Base-by-base conservation (phyloP, 2,888 invertebrate genomes). In the Platycheirus albimanus region DNA sequence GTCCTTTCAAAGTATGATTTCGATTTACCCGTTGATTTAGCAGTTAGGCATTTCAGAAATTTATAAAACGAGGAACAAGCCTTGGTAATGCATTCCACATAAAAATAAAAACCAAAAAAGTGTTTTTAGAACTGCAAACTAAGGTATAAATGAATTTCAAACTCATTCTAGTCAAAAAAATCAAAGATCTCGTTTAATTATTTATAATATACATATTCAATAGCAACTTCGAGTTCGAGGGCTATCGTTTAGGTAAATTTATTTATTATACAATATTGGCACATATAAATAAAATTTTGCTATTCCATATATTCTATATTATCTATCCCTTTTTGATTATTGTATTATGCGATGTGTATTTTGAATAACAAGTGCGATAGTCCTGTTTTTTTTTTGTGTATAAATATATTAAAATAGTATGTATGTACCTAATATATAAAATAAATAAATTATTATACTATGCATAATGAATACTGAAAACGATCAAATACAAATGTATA, bases 31-130 rank as follows among this genome's bases (percentile, higher is more conserved):
- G 97, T 98, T 13, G 99, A 99, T 91, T 92, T 99, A 87, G 99
- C 99, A 43, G 95, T 99, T 45, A 94, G 98, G 88, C 98, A 99
- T 88, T 98, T 99, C 90, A 97, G 97, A 89, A 98, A 98, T 92
- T 99, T 99, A 90, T 89, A 98, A 96, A 92, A 78, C 75, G 41
- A 51, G 19, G 70, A 69, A 43, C 49, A 72, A 19, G 70, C 67
- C 63, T 69, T 69, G 47, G 63, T 64, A 8, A 80, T 64, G 72
- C 72, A 67, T 78, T 69, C 54, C 49, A 72, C 41, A n/a, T 77
- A 66, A 47, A 38, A 51, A 20, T 45, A 47, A 69, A 54, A 45
- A 67, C 13, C 28, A 41, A 54, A 49, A 67, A 43, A 49, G 63
- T 13, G 28, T 72, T 58, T 58, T 28, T 41, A 58, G 51, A 24